Evolutionary conservation across 2,113 vertebrate genomes (phyloP), one percentile per base, ranked within the genome.

Genomic region (Takifugu flavidus): DNA sequence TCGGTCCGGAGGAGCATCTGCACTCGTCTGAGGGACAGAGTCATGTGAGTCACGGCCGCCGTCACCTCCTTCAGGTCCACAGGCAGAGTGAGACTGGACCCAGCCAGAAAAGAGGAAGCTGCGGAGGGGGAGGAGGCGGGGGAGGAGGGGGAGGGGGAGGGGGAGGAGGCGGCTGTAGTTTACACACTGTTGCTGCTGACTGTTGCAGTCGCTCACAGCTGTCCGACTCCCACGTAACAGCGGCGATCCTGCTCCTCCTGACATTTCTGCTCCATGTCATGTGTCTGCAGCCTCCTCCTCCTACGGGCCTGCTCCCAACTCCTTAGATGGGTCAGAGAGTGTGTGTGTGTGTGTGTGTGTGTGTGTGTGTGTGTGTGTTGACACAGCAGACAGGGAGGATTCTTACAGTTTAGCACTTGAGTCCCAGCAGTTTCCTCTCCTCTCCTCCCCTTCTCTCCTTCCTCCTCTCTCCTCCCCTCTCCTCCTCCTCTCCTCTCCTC

Each of bases 1-100:
- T 93, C 74, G 0, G 91, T 90, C 86, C 90, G 75, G 84, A 89
- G 46, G 89, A 91, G 65, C 84, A 77, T 55, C 59, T 90, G 1
- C 83, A 87, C 39, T 87, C 86, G 26, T 81, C 68, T 20, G 91
- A 92, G 12, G 90, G 85, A 56, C 89, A 88, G 39, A 86, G 81
- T 62, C 91, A 88, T 90, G 91, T 92, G 75, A 87, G 90, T 82
- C 49, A 39, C 31, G n/a, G 49, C 20, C 2, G 4, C 39, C 28
- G 25, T 59, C 34, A 42, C 20, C 20, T 20, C 20, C 20, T 39
- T 39, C 4, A 11, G 1, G 63, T 12, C 45, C 13, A 49, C 49
- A 15, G 31, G 39, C 31, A 31, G 52, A 42, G 52, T 14, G 74
- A 71, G 62, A 65, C 31, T 61, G 49, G 53, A 49, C 42, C 62